These are phyloP conservation scores for Seriola aureovittata DNA, from an alignment of 2,113 vertebrate species.

Conservation along the genomic window DNA sequence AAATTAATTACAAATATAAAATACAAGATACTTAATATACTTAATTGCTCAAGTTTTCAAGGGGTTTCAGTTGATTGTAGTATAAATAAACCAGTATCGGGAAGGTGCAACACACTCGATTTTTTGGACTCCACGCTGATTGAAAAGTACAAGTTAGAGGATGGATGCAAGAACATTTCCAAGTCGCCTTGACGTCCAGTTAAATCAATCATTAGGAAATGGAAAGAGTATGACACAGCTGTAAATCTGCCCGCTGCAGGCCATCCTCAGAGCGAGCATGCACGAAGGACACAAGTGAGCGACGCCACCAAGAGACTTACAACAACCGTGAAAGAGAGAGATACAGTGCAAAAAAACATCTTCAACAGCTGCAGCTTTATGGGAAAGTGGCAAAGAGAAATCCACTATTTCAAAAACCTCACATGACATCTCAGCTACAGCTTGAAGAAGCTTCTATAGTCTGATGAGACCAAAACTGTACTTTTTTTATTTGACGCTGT, in stretches of 20 bases:
- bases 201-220: background rate
- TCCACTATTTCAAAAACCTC: background rate
- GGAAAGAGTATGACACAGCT: background rate
- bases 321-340: background rate
- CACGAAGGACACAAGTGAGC: background rate
- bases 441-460: slow-evolving; percentile 9
- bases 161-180: background rate
- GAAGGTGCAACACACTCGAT: background rate
- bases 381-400: background rate
- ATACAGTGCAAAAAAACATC: background rate
- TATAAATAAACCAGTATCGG: background rate
- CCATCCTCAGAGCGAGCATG: background rate
- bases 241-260: background rate
- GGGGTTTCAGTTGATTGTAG: too few relatives aligned
- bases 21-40: background rate
- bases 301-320: background rate
- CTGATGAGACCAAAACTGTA: background rate
- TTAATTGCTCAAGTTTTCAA: background rate
- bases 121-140: too few relatives aligned
- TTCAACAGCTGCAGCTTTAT: slow-evolving; percentile 6
- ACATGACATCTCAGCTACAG: background rate
- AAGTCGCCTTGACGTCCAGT: background rate
- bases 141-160: background rate
- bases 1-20: background rate
- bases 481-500: background rate